phyloP scores from a whole-genome alignment of 64 coral and sea anemone species.

The Pachyseris speciosa region DNA sequence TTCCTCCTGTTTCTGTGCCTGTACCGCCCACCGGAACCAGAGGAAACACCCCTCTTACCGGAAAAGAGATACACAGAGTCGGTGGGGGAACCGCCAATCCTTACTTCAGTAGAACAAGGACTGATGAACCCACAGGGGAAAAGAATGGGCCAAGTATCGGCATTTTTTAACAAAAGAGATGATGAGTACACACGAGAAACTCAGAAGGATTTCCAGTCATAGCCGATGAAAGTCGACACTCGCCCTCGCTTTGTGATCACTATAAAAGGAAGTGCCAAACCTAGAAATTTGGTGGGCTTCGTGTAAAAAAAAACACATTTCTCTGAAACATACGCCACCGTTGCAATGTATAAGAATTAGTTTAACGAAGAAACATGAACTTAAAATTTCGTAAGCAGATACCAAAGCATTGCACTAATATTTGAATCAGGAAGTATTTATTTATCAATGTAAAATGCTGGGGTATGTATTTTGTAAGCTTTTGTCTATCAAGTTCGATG shows the following conservation, averaged over 20 bases:
- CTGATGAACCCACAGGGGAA: not conserved
- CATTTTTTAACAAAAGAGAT: not conserved
- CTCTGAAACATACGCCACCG: not conserved
- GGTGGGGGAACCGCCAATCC: not conserved
- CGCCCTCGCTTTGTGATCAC: not conserved
- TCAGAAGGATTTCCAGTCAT: not conserved
- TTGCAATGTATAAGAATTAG: not conserved
- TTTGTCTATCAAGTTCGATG: too few relatives aligned
- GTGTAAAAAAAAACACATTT: not conserved
- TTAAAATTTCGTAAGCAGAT: not conserved
- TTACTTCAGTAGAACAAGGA: conserved; percentile 7
- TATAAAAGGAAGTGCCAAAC: not conserved
- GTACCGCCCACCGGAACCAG: conserved; percentile 48
- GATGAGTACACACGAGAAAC: not conserved
- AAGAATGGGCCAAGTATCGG: not conserved
- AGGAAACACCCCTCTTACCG: conserved; percentile 43
- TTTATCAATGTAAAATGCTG: too few relatives aligned
- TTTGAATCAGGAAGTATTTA: too few relatives aligned
- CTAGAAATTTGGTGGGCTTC: not conserved
- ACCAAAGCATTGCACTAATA: too few relatives aligned
- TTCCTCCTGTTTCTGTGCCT: conserved; percentile 50
- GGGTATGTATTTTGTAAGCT: too few relatives aligned
- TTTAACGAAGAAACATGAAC: not conserved
- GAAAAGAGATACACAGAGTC: not conserved
- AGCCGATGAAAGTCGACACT: not conserved